Conservation (phyloP, 2,888 invertebrate species). For the Lepetodrilus schrolli region DNA sequence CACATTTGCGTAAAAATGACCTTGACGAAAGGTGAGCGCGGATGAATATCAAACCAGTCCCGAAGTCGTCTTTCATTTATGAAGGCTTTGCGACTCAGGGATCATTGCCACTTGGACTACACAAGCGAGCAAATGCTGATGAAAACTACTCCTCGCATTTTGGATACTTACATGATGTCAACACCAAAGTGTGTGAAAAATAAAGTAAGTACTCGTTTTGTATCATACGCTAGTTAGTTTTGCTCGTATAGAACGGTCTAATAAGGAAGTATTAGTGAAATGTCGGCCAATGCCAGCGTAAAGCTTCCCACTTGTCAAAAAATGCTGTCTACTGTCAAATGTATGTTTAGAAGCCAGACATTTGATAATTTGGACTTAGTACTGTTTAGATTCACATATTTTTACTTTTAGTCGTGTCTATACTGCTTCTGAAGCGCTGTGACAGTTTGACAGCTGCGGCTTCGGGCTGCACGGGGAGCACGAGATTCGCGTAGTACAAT, state of each 20-base stretch:
- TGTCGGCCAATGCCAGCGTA: too few relatives aligned
- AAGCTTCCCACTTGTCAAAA: too few relatives aligned
- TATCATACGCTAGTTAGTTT: too few relatives aligned
- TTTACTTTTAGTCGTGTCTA: too few relatives aligned
- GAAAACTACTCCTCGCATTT: conserved; percentile 22
- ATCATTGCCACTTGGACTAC: conserved; percentile 21
- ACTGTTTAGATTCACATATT: too few relatives aligned
- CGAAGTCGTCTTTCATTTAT: conserved; percentile 27
- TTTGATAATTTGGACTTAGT: too few relatives aligned
- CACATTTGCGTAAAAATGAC: conserved; percentile 48
- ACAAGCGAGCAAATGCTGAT: conserved; percentile 21
- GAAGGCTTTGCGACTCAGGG: conserved; percentile 2
- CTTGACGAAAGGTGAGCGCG: conserved; percentile 42
- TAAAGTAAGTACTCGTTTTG: background rate
- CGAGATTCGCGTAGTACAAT: conserved; percentile 11
- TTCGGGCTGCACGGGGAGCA: background rate
- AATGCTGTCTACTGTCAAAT: too few relatives aligned
- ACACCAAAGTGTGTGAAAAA: background rate
- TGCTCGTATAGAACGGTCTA: too few relatives aligned
- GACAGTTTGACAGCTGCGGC: background rate
- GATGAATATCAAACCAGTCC: background rate
- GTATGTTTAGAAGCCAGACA: too few relatives aligned
- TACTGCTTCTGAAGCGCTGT: too few relatives aligned
- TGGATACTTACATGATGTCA: conserved; percentile 20
- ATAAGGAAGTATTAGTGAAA: too few relatives aligned